Conservation (phyloP, 2,888 invertebrate species). For the Labia minor region DNA sequence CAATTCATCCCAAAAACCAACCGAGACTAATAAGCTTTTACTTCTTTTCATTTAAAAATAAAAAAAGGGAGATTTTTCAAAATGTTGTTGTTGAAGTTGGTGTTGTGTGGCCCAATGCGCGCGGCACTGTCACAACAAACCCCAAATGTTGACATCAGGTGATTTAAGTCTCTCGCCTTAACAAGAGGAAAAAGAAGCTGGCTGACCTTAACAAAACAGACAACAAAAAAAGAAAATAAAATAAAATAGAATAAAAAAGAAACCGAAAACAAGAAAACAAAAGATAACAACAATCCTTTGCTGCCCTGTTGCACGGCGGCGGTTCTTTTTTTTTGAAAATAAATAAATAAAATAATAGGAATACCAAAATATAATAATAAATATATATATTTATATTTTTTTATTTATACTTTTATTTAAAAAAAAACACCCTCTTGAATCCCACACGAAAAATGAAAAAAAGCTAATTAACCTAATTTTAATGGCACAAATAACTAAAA, state of each 20-base stretch:
- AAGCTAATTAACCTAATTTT: too few species aligned
- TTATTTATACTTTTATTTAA: too few species aligned
- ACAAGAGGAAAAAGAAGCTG: background rate
- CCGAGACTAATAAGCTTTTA: slow-evolving; percentile 8
- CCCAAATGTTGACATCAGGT: slow-evolving; percentile 9
- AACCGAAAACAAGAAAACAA: background rate
- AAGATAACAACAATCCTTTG: background rate
- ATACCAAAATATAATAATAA: too few species aligned
- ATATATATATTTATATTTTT: too few species aligned
- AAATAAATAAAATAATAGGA: too few species aligned
- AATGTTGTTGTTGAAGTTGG: too few species aligned
- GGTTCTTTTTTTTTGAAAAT: too few species aligned
- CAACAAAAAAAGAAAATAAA: background rate
- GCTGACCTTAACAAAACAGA: background rate
- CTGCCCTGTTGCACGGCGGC: too few species aligned
- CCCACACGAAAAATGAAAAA: too few species aligned
- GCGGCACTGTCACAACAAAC: background rate
- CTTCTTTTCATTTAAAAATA: background rate
- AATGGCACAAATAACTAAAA: too few species aligned
- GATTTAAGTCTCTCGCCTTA: background rate
- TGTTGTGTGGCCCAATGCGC: background rate
- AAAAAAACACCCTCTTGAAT: too few species aligned
- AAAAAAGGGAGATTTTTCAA: background rate
- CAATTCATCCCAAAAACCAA: too few species aligned
- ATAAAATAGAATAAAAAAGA: background rate